phyloP scores from a whole-genome alignment of 2,888 invertebrate species.

The Caenorhabditis plicata region DNA sequence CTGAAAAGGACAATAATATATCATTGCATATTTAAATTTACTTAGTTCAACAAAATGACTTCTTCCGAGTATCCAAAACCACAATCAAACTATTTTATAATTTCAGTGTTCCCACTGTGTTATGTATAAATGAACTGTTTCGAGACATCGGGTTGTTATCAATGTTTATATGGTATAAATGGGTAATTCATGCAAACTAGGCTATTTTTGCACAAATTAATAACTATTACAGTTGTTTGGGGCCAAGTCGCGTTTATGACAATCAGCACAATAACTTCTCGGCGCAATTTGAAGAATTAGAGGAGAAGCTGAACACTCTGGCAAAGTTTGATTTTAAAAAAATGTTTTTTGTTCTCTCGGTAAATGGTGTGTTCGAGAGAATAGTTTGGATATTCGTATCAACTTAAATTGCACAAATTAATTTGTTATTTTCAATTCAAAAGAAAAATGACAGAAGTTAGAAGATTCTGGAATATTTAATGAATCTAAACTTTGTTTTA shows the following conservation, averaged over 20 bases:
- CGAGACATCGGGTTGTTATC: constrained; percentile 3
- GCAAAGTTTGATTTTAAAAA: constrained; percentile 12
- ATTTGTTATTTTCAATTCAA: no score
- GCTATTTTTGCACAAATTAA: neutral
- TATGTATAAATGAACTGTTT: neutral
- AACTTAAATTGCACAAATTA: no score
- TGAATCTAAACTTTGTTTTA: no score
- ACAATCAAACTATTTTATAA: no score
- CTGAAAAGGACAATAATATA: no score
- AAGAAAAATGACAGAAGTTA: neutral
- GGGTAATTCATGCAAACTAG: constrained; percentile 7
- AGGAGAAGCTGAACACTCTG: constrained; percentile 10
- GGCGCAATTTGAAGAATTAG: constrained; percentile 20
- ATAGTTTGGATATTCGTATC: no score
- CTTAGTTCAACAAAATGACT: no score
- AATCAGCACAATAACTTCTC: constrained; percentile 5
- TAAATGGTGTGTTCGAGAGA: no score
- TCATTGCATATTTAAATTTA: no score
- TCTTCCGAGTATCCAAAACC: no score
- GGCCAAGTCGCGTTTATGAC: constrained; percentile 19
- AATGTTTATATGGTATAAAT: constrained; percentile 23
- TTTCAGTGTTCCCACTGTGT: neutral
- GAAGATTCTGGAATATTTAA: no score
- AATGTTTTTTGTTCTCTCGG: no score
- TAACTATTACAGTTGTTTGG: constrained; percentile 17